Evolutionary conservation across 2,113 vertebrate genomes (phyloP), one percentile per base, ranked within the genome.

Genomic region (Entomyzon cyanotis): DNA sequence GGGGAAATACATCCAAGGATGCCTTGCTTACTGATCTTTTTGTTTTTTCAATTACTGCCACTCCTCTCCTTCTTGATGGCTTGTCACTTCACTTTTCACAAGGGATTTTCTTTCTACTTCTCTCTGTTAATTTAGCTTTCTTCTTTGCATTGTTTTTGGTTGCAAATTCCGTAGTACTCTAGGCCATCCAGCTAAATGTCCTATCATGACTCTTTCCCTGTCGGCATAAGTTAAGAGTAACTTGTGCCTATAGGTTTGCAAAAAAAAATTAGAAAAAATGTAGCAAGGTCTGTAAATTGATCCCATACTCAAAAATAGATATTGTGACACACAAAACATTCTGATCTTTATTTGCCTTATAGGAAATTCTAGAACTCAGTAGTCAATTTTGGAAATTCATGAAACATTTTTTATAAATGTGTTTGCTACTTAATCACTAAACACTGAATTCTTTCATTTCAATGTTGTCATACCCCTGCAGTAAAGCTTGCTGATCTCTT

Each of bases 1-100:
- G 47, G 88, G 64, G 55, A 95, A 95, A 90, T 92, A 53, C 44
- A 93, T 93, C 74, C 67, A 91, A 86, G 83, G 92, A 86, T 91
- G 84, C 82, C 73, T 74, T 95, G 63, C 69, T 80, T 84, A 65
- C 65, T 4, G 9, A 5, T 73, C 52, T 83, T 92, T 89, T 46
- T 73, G 18, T 14, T 64, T 93, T 95, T 94, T 93, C 81, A 92
- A 19, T 94, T 92, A 87, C 84, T 86, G 59, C 78, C 75, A 52
- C 70, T 92, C 62, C 46, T 65, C 52, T 65, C 58, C 37, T 87
- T 15, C 18, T 85, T 92, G 77, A 95, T 92, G 76, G 47, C 63
- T 89, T 96, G 94, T 89, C 85, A 80, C 58, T 89, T 83, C 22
- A 42, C 50, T 92, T 95, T 86, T 93, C 49, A 84, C 47, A 78